phyloP scores from a whole-genome alignment of 2,797 vertebrate species.

The Chiroxiphia lanceolata region DNA sequence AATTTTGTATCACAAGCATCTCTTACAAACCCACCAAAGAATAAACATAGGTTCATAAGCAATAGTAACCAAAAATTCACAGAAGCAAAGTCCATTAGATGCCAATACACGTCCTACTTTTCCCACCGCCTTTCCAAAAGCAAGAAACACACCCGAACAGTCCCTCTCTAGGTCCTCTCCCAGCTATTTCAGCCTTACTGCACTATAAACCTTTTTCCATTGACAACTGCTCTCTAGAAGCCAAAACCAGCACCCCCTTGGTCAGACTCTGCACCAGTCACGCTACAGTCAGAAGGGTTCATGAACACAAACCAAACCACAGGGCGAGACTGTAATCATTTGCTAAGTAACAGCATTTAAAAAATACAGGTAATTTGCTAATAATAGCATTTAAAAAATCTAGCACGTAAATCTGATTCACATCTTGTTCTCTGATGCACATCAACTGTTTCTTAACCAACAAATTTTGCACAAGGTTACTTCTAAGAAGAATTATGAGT shows the following conservation, averaged over 20 bases:
- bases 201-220: not conserved
- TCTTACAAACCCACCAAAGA: not conserved
- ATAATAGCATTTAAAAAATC: not conserved
- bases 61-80: not conserved
- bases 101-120: not conserved
- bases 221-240: not conserved
- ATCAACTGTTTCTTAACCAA: not conserved
- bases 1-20: not conserved
- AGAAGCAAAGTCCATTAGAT: not conserved
- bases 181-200: not conserved
- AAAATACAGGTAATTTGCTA: not conserved
- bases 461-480: not conserved
- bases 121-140: not conserved
- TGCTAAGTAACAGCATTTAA: not conserved
- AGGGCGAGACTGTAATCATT: not conserved
- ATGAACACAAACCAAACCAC: not conserved
- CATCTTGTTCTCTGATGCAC: not conserved
- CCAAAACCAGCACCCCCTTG: not conserved
- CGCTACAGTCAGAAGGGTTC: not conserved
- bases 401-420: not conserved
- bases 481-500: not conserved
- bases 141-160: not conserved
- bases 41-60: not conserved
- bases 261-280: not conserved
- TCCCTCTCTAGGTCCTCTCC: not conserved